Conservation (phyloP, 2,113 vertebrate species). For the Semicossyphus pulcher region DNA sequence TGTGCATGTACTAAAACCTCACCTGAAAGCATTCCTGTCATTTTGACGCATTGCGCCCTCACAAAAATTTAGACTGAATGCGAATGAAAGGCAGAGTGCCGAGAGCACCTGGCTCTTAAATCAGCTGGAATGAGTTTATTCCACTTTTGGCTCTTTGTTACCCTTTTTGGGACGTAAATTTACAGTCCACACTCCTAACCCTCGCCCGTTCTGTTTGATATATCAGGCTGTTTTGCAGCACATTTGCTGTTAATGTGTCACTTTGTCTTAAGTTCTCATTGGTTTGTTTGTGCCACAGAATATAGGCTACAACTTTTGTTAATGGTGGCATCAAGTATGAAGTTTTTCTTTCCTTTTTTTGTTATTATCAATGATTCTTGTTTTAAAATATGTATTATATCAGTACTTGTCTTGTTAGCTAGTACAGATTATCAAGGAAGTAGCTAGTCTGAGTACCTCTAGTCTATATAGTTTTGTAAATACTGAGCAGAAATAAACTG, state of each 20-base stretch:
- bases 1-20: constrained; percentile 53
- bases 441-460: constrained; percentile 81
- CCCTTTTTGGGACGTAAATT: constrained; percentile 33
- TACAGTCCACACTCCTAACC: constrained; percentile 10
- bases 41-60: constrained; percentile 36
- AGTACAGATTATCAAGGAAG: constrained; percentile 78
- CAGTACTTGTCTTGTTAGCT: constrained; percentile 80
- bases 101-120: constrained; percentile 25
- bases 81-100: constrained; percentile 26
- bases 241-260: constrained; percentile 39
- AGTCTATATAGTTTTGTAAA: constrained; percentile 81
- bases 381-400: constrained; percentile 75
- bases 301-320: constrained; percentile 40
- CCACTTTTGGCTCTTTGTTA: constrained; percentile 10
- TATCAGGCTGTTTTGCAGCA: constrained; percentile 40
- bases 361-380: constrained; percentile 61
- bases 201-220: constrained; percentile 30
- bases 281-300: constrained; percentile 37
- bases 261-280: constrained; percentile 43
- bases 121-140: constrained; percentile 35
- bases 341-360: constrained; percentile 32
- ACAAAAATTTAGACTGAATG: constrained; percentile 43
- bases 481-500: constrained; percentile 69
- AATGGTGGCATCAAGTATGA: constrained; percentile 59
- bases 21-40: constrained; percentile 70